Base-by-base conservation (phyloP, 1,140 invertebrate species). In the Drosophila sechellia region DNA sequence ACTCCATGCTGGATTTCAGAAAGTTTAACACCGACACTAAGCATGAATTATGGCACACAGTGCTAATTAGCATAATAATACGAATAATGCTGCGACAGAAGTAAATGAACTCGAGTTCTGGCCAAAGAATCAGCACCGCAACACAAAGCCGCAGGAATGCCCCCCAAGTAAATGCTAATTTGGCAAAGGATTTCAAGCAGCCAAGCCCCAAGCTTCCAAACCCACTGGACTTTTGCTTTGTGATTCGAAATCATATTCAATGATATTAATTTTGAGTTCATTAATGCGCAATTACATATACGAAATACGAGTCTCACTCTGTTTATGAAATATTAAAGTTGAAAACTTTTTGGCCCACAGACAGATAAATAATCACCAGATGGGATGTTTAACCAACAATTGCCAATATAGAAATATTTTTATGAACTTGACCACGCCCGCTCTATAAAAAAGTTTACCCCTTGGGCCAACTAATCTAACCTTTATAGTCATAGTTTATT, bases 1-100 rank as follows among this genome's bases (percentile, higher is more conserved):
- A 43, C 35, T 17, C 2, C 27, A 25, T 22, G 17, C 13, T n/a
- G 43, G 5, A 35, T 27, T n/a, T 20, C 43, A 52, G 15, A 13
- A 59, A 60, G 42, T 58, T 59, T 59, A 55, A 48, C 69, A 56
- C 58, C 40, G 60, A 58, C 65, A 54, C 78, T 78, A 79, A 76
- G 64, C 56, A 69, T 65, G 70, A 87, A 48, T 79, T 79, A 78
- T 71, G 64, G 42, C 27, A 31, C 39, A 43, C 39, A 35, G 49
- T 49, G 64, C 48, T 78, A 78, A 86, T 85, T 85, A 81, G 69
- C 73, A 86, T 78, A 75, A 78, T 77, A 48, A 76, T 50, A 55
- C 65, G 54, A 56, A 60, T 80, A 75, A 75, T 80, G 58, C 35
- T 12, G 22, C n/a, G 42, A 20, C 50, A 52, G 25, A 65, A 74